Base-by-base conservation (phyloP, 2,888 invertebrate species). In the Nezara viridula region DNA sequence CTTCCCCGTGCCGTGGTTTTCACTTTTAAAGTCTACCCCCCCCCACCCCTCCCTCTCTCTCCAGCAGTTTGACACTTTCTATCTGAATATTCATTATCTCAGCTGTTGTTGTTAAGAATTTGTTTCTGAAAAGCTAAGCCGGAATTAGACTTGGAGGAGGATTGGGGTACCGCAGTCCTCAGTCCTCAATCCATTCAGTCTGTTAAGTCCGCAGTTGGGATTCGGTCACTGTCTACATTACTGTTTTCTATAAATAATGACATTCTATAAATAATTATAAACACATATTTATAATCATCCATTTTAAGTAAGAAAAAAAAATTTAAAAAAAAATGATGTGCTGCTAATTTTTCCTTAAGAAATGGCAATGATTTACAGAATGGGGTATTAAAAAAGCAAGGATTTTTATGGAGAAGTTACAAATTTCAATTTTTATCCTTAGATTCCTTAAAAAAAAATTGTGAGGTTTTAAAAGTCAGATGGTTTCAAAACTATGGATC, bases 91-190 rank as follows among this genome's bases (percentile, higher is more conserved):
- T 86, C 86, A 86, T 86, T 55, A 86, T 86, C 55, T 86, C 55
- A 55, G 52, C 40, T 86, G 86, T 86, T 86, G 40, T 86, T 86
- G 86, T 86, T 86, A 40, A 50, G 50, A 86, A 50, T 86, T 86
- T 86, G 86, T 86, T 86, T 86, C 86, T 86, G 86, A 86, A 86
- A 81, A 81, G 81, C 81, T 81, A 81, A 81, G 81, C 81, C 81
- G 47, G 81, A 81, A 81, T 81, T 81, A 81, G 44, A 81, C 81
- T 81, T 44, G 40, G 81, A n/a, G 81, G 81, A 47, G 81, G 81
- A 47, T 44, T 47, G 81, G 81, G 66, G 66, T 32, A 5, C 32
- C 21, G 32, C 66, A 66, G 16, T 21, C 19, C 66, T 32, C 66
- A 66, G 16, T 21, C 6, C 66, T 37, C 66, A 73, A 21, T 73